These are phyloP conservation scores for Macrotis lagotis DNA, from an alignment of 2,113 vertebrate species.

Conservation along the genomic window DNA sequence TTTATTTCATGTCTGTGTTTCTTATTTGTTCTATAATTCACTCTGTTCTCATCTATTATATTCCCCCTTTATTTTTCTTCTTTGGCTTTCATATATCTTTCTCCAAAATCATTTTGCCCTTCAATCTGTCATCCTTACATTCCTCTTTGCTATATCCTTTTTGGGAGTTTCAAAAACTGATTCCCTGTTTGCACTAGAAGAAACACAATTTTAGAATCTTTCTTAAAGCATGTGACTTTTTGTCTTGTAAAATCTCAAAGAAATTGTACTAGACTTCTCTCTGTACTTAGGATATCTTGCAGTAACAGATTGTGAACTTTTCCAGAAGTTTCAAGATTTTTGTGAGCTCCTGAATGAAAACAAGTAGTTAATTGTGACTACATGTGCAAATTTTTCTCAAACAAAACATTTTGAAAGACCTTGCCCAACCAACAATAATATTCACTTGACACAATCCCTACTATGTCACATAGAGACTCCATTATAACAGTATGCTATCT, in stretches of 20 bases:
- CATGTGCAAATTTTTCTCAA: neutral
- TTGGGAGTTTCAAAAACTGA: constrained; percentile 35
- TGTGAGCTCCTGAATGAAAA: neutral
- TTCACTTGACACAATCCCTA: constrained; percentile 7
- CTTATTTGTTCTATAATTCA: neutral
- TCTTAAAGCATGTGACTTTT: neutral
- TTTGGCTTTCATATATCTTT: neutral
- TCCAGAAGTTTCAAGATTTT: neutral
- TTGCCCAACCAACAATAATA: constrained; percentile 34
- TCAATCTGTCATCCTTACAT: constrained; percentile 16
- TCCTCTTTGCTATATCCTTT: constrained; percentile 37
- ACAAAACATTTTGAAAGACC: neutral
- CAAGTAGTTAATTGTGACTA: neutral
- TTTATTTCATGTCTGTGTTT: neutral
- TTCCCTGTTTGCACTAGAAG: constrained; percentile 9
- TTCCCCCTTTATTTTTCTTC: neutral
- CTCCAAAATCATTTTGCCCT: neutral
- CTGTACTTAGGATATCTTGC: neutral
- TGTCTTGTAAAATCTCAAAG: constrained; percentile 1
- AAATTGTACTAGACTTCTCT: neutral
- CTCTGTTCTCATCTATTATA: neutral
- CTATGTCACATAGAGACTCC: neutral
- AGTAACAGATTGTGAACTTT: neutral
- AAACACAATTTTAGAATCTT: neutral
- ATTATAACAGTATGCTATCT: neutral